These are phyloP conservation scores for Symphodus melops DNA, from an alignment of 2,113 vertebrate genomes.

Conservation along the genomic window DNA sequence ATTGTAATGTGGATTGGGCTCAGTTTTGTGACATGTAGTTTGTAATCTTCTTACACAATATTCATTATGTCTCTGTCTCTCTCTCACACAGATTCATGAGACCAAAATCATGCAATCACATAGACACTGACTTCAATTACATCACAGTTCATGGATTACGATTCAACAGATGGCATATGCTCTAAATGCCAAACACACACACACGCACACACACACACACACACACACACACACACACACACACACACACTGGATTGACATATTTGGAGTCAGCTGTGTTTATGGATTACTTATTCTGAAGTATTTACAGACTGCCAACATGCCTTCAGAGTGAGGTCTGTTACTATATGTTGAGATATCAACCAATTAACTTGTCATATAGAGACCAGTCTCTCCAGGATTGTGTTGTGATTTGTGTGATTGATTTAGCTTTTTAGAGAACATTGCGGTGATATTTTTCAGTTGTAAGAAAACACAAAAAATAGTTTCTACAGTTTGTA, in stretches of 20 bases:
- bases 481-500: no score
- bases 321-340: background rate
- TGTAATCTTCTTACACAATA: constrained; percentile 31
- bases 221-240: background rate
- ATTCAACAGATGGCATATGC: constrained; percentile 18
- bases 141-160: constrained; percentile 4
- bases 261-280: background rate
- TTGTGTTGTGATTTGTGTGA: no score
- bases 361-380: background rate
- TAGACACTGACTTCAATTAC: constrained; percentile 5
- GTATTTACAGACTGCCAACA: background rate
- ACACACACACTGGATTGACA: background rate
- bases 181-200: background rate
- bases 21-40: background rate
- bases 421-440: no score
- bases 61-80: background rate
- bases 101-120: background rate
- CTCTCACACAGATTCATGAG: background rate
- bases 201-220: background rate
- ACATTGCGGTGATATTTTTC: no score
- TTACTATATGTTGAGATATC: background rate
- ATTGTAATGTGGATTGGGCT: background rate
- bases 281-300: background rate
- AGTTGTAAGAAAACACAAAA: no score
- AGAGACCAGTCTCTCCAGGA: no score